Conservation (phyloP, 2,888 invertebrate species). For the Conistra vaccinii region DNA sequence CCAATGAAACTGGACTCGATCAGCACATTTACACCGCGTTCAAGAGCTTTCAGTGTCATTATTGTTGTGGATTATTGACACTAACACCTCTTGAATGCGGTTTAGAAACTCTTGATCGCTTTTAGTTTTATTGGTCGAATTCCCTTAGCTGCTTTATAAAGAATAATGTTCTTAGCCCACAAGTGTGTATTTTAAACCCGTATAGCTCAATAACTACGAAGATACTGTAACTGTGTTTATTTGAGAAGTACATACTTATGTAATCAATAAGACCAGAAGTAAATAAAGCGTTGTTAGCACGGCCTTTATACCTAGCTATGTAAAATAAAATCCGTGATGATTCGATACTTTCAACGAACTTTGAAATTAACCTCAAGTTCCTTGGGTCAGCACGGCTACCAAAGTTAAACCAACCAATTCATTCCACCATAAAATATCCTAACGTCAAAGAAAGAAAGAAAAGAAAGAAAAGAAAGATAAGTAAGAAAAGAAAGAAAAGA, state of each 20-base stretch:
- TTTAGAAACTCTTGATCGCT: not conserved
- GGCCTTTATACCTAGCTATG: not conserved
- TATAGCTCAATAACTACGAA: not conserved
- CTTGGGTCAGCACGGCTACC: not conserved
- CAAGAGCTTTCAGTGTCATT: not conserved
- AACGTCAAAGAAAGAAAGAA: too few species aligned
- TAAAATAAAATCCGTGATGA: not conserved
- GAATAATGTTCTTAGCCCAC: not conserved
- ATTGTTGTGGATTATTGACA: not conserved
- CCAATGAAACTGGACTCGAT: not conserved
- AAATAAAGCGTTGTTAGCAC: not conserved
- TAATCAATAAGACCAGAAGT: not conserved
- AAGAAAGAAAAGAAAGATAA: too few species aligned
- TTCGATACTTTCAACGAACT: not conserved
- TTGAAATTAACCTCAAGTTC: not conserved
- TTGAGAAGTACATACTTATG: not conserved
- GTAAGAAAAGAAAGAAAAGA: too few species aligned
- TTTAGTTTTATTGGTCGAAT: not conserved
- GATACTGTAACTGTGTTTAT: not conserved
- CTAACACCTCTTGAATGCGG: not conserved
- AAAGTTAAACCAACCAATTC: not conserved
- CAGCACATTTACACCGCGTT: not conserved
- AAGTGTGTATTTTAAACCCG: not conserved
- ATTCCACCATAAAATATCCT: not conserved
- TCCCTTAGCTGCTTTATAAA: not conserved